Conservation (phyloP, 1,140 invertebrate species). For the Antheraea mylitta region DNA sequence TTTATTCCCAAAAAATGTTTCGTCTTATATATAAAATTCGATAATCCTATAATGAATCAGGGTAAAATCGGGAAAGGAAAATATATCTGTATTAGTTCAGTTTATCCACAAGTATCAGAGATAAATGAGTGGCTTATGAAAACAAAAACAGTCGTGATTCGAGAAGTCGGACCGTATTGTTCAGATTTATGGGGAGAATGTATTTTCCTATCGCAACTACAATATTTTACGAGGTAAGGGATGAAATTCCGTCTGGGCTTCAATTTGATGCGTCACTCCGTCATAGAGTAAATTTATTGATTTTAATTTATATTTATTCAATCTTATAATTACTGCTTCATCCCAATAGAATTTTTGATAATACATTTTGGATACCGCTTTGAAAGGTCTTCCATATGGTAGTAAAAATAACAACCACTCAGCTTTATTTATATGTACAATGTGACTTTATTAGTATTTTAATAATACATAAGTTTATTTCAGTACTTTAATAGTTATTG, state of each 20-base stretch:
- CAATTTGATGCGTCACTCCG: not conserved
- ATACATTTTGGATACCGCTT: too few species aligned
- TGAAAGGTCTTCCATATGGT: too few species aligned
- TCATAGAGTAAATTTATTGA: not conserved
- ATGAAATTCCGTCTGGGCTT: not conserved
- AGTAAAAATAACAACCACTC: too few species aligned
- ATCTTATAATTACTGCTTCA: too few species aligned
- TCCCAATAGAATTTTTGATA: too few species aligned
- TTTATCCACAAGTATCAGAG: not conserved
- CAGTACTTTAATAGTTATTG: too few species aligned
- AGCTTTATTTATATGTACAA: too few species aligned
- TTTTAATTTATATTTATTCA: not conserved
- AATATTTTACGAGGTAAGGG: constrained; percentile 1
- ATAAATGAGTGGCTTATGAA: not conserved
- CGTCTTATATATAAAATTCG: not conserved
- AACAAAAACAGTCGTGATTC: not conserved
- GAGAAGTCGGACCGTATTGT: constrained; percentile 1
- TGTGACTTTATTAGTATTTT: too few species aligned
- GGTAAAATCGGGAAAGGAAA: not conserved
- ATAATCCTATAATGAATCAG: not conserved
- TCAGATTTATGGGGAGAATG: not conserved
- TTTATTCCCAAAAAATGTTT: too few species aligned
- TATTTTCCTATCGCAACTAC: not conserved
- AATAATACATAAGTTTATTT: too few species aligned
- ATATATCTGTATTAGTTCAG: not conserved